phyloP scores from a whole-genome alignment of 2,888 invertebrate genomes.

The Agonopterix heracliana region DNA sequence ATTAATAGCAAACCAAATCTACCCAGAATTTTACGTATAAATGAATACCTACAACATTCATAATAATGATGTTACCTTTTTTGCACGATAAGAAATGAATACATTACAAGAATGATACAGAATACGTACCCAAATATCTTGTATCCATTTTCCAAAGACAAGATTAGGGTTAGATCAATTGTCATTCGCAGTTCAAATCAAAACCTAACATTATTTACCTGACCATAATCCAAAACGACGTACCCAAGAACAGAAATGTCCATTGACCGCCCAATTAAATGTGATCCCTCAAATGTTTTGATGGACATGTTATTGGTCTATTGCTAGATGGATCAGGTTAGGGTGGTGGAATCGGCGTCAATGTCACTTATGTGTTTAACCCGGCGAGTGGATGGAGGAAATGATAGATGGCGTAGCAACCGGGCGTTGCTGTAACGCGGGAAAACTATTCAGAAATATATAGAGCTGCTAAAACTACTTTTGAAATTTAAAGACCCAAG shows the following conservation, averaged over 20 bases:
- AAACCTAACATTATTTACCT: conserved; percentile 61
- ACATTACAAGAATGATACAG: too few relatives aligned
- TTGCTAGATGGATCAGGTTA: conserved; percentile 34
- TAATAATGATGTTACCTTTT: too few relatives aligned
- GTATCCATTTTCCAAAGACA: too few relatives aligned
- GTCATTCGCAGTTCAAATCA: conserved; percentile 59
- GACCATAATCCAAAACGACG: conserved; percentile 55
- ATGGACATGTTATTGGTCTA: conserved; percentile 22
- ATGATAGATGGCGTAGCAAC: conserved; percentile 67
- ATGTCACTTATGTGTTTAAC: conserved; percentile 76
- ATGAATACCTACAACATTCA: too few relatives aligned
- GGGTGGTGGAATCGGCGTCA: conserved; percentile 56
- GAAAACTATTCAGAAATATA: conserved; percentile 30
- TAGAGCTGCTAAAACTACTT: conserved; percentile 35
- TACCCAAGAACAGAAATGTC: conserved; percentile 44
- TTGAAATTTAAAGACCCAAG: too few relatives aligned
- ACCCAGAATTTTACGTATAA: too few relatives aligned
- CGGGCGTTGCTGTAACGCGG: conserved; percentile 53
- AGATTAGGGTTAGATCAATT: conserved; percentile 13
- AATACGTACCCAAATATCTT: too few relatives aligned
- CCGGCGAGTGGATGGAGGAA: conserved; percentile 74
- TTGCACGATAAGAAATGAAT: too few relatives aligned
- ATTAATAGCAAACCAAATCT: too few relatives aligned
- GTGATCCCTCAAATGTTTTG: conserved; percentile 32
- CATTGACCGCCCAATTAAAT: conserved; percentile 39